Conservation (phyloP, 1,140 invertebrate genomes). For the Anthonomus grandis region DNA sequence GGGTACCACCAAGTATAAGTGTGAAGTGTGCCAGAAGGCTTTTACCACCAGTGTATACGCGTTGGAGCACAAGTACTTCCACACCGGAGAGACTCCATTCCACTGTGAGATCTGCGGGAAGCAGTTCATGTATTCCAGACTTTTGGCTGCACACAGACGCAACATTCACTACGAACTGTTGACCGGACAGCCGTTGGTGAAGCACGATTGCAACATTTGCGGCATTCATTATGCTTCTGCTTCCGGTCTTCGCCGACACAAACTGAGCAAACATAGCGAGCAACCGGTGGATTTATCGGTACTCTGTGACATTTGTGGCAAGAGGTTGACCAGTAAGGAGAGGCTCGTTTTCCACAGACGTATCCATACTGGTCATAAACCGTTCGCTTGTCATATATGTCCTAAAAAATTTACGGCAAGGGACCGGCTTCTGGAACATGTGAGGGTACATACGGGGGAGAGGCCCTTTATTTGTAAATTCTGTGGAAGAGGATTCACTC, state of each 20-base stretch:
- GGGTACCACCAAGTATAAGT: constrained; percentile 40
- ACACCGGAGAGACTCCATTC: constrained; percentile 74
- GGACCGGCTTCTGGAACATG: constrained; percentile 50
- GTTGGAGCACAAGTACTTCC: constrained; percentile 47
- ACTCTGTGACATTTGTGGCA: constrained; percentile 60
- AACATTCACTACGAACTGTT: constrained; percentile 36
- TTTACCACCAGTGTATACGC: constrained; percentile 43
- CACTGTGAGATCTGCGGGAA: constrained; percentile 57
- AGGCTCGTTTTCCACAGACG: constrained; percentile 67
- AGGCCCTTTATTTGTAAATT: constrained; percentile 54
- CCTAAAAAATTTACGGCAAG: constrained; percentile 61
- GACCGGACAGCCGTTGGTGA: too few species aligned
- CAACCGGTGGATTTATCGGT: constrained; percentile 44
- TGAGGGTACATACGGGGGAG: constrained; percentile 53
- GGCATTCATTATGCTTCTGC: constrained; percentile 46
- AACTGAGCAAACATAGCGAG: constrained; percentile 42
- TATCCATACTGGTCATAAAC: constrained; percentile 71
- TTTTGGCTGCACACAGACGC: constrained; percentile 37
- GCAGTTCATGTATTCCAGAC: constrained; percentile 37
- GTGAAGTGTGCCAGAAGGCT: constrained; percentile 50
- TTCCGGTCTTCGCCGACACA: constrained; percentile 42
- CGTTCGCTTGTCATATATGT: constrained; percentile 66
- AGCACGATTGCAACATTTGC: too few species aligned
- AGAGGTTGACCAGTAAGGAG: constrained; percentile 44
- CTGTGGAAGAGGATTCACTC: constrained; percentile 65